Base-by-base conservation (phyloP, 1,140 invertebrate genomes). In the Nylanderia fulva region DNA sequence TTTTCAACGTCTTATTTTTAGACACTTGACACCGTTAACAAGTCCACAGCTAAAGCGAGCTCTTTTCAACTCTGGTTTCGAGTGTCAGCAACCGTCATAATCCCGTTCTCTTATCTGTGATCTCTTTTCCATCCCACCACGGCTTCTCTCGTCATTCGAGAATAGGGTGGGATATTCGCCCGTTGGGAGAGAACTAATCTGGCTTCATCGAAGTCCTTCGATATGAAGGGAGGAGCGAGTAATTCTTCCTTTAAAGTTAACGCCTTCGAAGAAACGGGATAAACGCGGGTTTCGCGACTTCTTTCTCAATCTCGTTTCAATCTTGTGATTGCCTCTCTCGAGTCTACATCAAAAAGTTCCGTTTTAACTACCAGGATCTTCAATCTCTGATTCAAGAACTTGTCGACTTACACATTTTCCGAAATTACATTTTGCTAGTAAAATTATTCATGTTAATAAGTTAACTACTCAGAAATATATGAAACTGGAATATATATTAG, bases 141-240 rank as follows among this genome's bases (percentile, higher is more conserved):
- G 27, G 36, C n/a, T 72, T 27, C 56, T 61, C 27, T 54, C 69
- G 86, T 88, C 80, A 85, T 69, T 29, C 69, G 76, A 77, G 87
- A 61, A 64, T 56, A 64, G 72, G 71, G 52, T 48, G 52, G 42
- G 69, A 36, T 76, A 72, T 76, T 82, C 63, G 52, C 52, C 64
- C 60, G 63, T 29, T 75, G 54, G 21, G 64, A 58, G 48, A 33
- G 76, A 89, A 88, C 87, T 89, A 89, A 89, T 89, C 87, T 76
- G 84, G 87, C 87, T 88, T 88, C 88, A 63, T 84, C 64, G 77
- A 89, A 88, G 88, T 88, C 77, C 74, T 56, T 79, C 84, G 77
- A 89, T 83, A 83, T 76, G 56, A 54, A 54, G 56, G 56, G 63
- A 29, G 36, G 52, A 48, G 45, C 15, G 45, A 58, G 24, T 80